phyloP scores from a whole-genome alignment of 2,113 vertebrate species.

The Rhinoptilus africanus region DNA sequence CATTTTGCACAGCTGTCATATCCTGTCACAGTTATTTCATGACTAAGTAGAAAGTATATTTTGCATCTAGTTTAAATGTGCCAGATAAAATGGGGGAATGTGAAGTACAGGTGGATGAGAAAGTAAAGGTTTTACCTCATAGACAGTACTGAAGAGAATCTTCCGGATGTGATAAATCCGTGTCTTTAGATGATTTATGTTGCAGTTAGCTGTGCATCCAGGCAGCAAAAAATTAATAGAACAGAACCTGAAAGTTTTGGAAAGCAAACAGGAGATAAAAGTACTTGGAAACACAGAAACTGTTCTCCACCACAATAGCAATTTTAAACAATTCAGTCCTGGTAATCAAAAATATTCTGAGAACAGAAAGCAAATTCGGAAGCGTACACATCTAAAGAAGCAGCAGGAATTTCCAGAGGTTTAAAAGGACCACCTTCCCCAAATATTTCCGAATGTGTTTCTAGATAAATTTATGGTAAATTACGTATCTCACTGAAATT shows the following conservation, averaged over 20 bases:
- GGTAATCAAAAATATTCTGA: neutral
- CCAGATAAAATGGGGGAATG: neutral
- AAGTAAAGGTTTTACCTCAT: neutral
- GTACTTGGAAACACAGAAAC: neutral
- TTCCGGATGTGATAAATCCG: neutral
- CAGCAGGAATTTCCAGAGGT: neutral
- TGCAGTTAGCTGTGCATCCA: slow-evolving; percentile 13
- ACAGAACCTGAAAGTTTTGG: neutral
- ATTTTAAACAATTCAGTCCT: neutral
- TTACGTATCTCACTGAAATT: neutral
- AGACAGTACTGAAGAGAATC: neutral
- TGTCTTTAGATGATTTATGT: slow-evolving; percentile 44
- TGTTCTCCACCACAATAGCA: neutral
- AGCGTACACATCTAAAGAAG: neutral
- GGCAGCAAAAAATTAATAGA: slow-evolving; percentile 31
- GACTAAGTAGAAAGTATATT: neutral
- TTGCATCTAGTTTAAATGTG: neutral
- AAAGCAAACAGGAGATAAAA: neutral
- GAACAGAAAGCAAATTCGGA: neutral
- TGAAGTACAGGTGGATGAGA: neutral
- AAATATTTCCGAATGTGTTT: neutral
- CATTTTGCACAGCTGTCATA: neutral
- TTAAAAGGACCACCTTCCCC: neutral
- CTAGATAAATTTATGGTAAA: neutral
- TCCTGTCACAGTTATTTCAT: neutral